Base-by-base conservation (phyloP, 2,888 invertebrate genomes). In the Archaeoteleia sp. region DNA sequence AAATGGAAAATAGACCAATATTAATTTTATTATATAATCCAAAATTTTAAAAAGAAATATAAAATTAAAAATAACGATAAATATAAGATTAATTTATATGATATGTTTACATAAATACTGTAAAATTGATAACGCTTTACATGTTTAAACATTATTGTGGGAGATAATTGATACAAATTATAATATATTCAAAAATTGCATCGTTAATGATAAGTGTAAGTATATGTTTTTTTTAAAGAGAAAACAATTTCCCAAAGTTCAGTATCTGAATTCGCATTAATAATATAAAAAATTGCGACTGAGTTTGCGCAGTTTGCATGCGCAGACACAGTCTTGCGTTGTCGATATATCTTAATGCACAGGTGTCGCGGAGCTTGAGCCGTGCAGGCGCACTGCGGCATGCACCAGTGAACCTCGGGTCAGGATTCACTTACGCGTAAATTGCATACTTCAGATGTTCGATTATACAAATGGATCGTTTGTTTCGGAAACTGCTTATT, bases 341-440 rank as follows among this genome's bases (percentile, higher is more conserved):
- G 45, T 51, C 32, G 60, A 45, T 51, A 51, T 51, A 13, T 43
- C 39, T 45, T 23, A 17, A 39, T 39, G 61, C 42, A 61, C 61
- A 53, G 61, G 61, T 61, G 61, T 51, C 60, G 20, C 30, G 20
- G 37, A 45, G 27, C 3, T 20, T 12, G 14, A 39, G 20, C 9
- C 17, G 5, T 34, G 13, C 45, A 46, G 42, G 30, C 45, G 51
- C 13, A 10, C 12, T 13, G 34, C 3, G 2, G 5, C 2, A 5
- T n/a, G 12, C 51, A 32, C 20, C 32, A 17, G 17, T 32, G 34
- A 34, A 29, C 48, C 37, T 42, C 48, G 34, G 40, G 34, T 46
- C 17, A 45, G 39, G 34, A 61, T 61, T 61, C 51, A 53, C 32
- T 61, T 61, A 46, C 20, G 12, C 23, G 25, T 14, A 53, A 53